These are phyloP conservation scores for Benthosema pterotum DNA, from an alignment of 2,797 vertebrate species.

Conservation along the genomic window DNA sequence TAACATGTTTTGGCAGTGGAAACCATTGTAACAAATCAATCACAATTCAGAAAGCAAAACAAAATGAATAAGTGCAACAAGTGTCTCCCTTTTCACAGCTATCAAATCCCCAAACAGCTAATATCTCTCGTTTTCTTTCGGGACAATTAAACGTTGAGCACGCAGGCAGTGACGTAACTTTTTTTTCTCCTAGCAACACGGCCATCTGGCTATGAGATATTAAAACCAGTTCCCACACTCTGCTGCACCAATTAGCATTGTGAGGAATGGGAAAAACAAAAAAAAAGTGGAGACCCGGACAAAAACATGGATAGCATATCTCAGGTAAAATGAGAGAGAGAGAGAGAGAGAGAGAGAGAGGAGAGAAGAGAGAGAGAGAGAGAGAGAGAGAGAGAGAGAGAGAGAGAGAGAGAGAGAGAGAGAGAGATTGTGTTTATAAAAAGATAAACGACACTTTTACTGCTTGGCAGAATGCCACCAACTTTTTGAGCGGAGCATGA, in stretches of 20 bases:
- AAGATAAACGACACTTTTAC: constrained; percentile 41
- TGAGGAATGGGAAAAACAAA: too few species aligned
- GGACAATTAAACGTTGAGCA: constrained; percentile 76
- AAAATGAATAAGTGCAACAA: constrained; percentile 54
- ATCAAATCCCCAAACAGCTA: constrained; percentile 63
- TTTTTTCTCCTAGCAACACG: constrained; percentile 59
- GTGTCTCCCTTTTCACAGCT: constrained; percentile 45
- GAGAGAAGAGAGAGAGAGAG: not conserved
- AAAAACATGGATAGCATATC: too few species aligned
- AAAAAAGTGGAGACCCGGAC: constrained; percentile 41
- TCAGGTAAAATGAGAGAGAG: constrained; percentile 9
- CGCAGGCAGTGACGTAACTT: constrained; percentile 57
- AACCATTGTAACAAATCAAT: too few species aligned
- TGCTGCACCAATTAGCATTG: constrained; percentile 53
- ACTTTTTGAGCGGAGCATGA: constrained; percentile 42
- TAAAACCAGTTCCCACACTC: constrained; percentile 71
- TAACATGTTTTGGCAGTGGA: too few species aligned
- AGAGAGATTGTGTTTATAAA: constrained; percentile 37
- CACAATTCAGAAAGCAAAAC: constrained; percentile 50
- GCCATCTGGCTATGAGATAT: constrained; percentile 71
- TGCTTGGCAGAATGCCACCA: constrained; percentile 33
- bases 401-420: constrained; percentile 25
- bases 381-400: too few species aligned
- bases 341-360: constrained; percentile 12
- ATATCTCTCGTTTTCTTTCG: constrained; percentile 74